Percentiles rank a stretch among this genome's conserved stretches.
Evolutionary conservation across 2,113 vertebrate species (phyloP).

Genomic region (Corvus cornix): DNA sequence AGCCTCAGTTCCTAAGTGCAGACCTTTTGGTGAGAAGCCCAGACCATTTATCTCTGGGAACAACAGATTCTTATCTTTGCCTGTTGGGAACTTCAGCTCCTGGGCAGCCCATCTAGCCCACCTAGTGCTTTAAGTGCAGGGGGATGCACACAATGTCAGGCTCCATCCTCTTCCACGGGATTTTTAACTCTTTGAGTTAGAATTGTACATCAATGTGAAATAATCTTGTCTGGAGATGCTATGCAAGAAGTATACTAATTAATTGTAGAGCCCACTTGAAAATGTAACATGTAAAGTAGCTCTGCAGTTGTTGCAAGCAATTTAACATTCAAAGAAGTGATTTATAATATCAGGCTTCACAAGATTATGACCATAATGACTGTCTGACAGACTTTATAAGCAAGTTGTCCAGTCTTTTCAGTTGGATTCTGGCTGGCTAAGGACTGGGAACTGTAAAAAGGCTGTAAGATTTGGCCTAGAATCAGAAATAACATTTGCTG

Average conservation of each 20-base stretch:
- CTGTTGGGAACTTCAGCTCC: not conserved
- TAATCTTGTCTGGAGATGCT: not conserved
- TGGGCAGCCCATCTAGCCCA: not conserved
- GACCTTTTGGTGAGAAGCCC: not conserved
- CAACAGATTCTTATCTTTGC: not conserved
- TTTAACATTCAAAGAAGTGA: conserved; percentile 58
- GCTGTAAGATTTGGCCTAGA: conserved; percentile 60
- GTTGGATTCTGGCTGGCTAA: conserved; percentile 49
- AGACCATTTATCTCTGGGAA: not conserved
- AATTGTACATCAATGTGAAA: not conserved
- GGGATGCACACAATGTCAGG: not conserved
- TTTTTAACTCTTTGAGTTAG: not conserved
- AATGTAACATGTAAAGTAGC: not conserved
- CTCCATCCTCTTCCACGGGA: not conserved
- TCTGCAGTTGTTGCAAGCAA: conserved; percentile 51
- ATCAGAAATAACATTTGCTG: conserved; percentile 64
- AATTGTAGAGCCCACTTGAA: conserved; percentile 23
- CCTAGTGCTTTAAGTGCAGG: not conserved
- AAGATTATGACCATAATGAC: conserved; percentile 33
- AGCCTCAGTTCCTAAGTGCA: not conserved
- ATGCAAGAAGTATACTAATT: not conserved
- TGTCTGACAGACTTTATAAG: conserved; percentile 61
- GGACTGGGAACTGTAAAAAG: conserved; percentile 63
- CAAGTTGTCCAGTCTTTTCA: conserved; percentile 52
- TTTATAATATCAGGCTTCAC: conserved; percentile 36